Percentiles rank a stretch among this genome's conserved stretches.
Evolutionary conservation across 37 sponge, comb jelly and placozoan species (phyloP).

Genomic region (Geodia barretti): DNA sequence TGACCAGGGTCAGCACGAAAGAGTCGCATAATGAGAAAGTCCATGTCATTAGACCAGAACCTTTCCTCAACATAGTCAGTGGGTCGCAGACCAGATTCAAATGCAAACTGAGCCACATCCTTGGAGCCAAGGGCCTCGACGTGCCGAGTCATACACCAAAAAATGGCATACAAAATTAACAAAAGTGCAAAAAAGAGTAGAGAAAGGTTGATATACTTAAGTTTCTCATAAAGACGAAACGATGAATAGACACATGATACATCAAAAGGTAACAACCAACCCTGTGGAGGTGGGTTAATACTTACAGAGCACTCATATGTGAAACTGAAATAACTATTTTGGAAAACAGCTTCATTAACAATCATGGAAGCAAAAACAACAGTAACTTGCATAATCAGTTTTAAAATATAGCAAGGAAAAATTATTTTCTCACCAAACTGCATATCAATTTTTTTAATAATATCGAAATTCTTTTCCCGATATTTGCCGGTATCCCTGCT

Average conservation of each 20-base stretch:
- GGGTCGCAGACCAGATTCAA: constrained; percentile 34
- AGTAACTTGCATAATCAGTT: constrained; percentile 26
- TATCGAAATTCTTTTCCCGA: constrained; percentile 25
- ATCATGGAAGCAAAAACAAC: background rate
- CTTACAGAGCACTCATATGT: background rate
- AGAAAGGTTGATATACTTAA: background rate
- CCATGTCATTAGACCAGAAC: constrained; percentile 11
- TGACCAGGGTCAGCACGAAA: constrained; percentile 56
- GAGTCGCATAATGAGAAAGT: constrained; percentile 37
- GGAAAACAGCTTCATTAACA: background rate
- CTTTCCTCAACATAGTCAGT: constrained; percentile 1
- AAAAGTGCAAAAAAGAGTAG: constrained; percentile 19
- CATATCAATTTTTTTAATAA: constrained; percentile 41
- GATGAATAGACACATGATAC: background rate
- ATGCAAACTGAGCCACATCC: constrained; percentile 34
- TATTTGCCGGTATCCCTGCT: constrained; percentile 56
- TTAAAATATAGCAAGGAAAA: constrained; percentile 34
- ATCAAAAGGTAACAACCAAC: background rate
- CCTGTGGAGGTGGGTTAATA: background rate
- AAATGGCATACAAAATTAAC: constrained; percentile 4
- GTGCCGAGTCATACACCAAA: constrained; percentile 48
- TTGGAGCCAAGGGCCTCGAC: constrained; percentile 28
- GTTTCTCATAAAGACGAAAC: background rate
- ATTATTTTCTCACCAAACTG: constrained; percentile 40
- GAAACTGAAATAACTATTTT: background rate